Conservation (phyloP, 2,797 vertebrate species). For the Lophius americanus region DNA sequence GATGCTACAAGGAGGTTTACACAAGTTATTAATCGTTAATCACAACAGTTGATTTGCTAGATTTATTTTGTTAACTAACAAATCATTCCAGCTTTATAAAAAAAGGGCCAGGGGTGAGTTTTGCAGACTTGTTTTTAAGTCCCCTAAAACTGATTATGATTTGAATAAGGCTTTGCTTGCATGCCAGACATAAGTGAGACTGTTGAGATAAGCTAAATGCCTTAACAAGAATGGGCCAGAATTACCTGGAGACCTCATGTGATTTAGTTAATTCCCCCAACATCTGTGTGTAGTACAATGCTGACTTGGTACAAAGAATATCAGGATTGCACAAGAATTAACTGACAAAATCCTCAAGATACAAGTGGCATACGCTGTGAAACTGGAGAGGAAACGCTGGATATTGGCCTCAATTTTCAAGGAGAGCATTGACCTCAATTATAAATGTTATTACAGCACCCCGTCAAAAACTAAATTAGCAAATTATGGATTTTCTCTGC, state of each 20-base stretch:
- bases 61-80: not conserved
- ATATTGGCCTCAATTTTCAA: not conserved
- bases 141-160: conserved; percentile 1
- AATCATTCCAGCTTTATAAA: not conserved
- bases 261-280: conserved; percentile 10
- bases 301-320: not conserved
- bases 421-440: not conserved
- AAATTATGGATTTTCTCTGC: too few relatives aligned
- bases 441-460: not conserved
- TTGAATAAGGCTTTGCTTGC: conserved; percentile 3
- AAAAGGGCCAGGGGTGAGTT: not conserved
- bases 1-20: too few relatives aligned
- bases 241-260: not conserved
- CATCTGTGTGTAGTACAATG: not conserved
- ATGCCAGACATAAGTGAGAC: conserved; percentile 6
- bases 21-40: not conserved
- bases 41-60: not conserved
- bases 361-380: not conserved
- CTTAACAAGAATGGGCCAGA: not conserved
- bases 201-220: conserved; percentile 1
- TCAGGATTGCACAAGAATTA: not conserved
- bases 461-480: not conserved
- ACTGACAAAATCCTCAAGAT: not conserved
- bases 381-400: not conserved
- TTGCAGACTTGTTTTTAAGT: not conserved